phyloP scores from a whole-genome alignment of 2,888 invertebrate genomes.

The Oscheius sp. region DNA sequence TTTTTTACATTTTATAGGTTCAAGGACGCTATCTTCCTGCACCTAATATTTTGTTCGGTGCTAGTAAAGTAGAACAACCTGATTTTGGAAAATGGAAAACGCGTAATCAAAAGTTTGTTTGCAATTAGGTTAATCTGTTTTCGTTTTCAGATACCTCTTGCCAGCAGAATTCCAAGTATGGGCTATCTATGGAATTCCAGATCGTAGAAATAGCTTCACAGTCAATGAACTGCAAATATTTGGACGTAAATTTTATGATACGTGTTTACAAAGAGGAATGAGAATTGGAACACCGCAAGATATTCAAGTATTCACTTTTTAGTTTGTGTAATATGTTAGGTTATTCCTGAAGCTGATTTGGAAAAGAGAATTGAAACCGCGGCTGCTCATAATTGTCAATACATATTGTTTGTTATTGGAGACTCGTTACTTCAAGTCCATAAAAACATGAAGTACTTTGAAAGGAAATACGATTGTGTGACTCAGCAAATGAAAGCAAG shows the following conservation, averaged over 20 bases:
- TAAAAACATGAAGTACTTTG: conserved; percentile 36
- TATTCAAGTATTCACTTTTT: background rate
- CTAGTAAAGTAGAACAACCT: background rate
- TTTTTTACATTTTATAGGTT: conserved; percentile 1
- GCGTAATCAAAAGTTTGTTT: no score
- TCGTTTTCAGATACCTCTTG: background rate
- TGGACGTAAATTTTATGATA: background rate
- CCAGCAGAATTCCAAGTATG: background rate
- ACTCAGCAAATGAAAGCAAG: conserved; percentile 57
- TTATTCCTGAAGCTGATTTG: conserved; percentile 5
- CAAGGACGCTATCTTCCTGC: conserved; percentile 35
- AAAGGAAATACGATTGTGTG: conserved; percentile 44
- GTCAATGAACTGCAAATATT: background rate
- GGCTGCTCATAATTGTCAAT: conserved; percentile 23
- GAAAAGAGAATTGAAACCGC: conserved; percentile 29
- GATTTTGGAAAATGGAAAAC: conserved; percentile 28
- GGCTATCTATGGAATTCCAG: conserved; percentile 17
- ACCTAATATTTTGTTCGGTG: conserved; percentile 23
- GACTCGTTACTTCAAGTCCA: conserved; percentile 25
- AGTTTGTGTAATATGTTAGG: background rate
- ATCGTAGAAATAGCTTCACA: background rate
- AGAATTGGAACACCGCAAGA: background rate
- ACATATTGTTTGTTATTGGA: conserved; percentile 35
- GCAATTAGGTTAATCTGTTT: background rate
- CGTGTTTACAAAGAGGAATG: conserved; percentile 4